Conservation (phyloP, 2,113 vertebrate genomes). For the Centropristis striata region DNA sequence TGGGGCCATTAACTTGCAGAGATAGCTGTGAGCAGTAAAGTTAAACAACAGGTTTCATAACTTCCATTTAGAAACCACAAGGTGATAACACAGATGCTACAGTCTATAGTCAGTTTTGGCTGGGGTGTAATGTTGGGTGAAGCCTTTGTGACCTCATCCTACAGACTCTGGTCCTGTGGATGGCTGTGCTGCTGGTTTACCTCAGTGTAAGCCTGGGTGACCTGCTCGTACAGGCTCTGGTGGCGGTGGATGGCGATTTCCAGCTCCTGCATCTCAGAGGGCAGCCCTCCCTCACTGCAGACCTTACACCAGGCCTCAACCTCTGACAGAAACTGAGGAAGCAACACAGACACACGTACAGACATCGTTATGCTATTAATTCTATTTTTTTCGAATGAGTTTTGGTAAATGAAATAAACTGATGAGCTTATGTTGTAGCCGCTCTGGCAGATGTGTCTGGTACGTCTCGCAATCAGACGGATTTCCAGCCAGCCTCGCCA, state of each 20-base stretch:
- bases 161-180: neutral
- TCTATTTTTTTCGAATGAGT: too few species aligned
- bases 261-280: slow-evolving; percentile 96
- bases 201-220: slow-evolving; percentile 98
- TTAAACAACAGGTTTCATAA: neutral
- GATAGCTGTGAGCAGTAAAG: neutral
- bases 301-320: slow-evolving; percentile 98
- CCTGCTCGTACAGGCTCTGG: slow-evolving; percentile 97
- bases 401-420: too few species aligned
- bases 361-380: too few species aligned
- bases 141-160: neutral
- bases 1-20: neutral
- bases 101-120: neutral
- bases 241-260: slow-evolving; percentile 98
- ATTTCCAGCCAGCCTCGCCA: too few species aligned
- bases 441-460: too few species aligned
- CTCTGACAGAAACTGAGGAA: slow-evolving; percentile 92
- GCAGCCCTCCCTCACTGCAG: slow-evolving; percentile 96
- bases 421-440: too few species aligned
- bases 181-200: slow-evolving; percentile 75
- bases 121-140: too few species aligned
- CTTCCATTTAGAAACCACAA: neutral
- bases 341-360: neutral
- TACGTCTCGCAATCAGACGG: too few species aligned
- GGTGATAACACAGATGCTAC: neutral